Evolutionary conservation across 2,888 invertebrate species (phyloP), one percentile per base, ranked within the genome.

Genomic region (Stramonita haemastoma): DNA sequence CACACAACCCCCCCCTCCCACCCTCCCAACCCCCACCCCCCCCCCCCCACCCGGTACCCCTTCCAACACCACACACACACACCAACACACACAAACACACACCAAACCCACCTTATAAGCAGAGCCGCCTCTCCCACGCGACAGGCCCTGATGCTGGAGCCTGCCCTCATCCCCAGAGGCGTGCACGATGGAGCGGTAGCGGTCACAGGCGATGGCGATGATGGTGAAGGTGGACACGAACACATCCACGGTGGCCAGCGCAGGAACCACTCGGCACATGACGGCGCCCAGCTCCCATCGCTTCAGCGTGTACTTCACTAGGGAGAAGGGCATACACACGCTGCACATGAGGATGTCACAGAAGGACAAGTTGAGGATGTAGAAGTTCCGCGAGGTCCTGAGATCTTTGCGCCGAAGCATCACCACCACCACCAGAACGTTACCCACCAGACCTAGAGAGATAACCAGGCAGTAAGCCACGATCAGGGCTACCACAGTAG

Each of bases 181-280:
- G 90, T 92, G 91, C 1, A 95, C 94, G 29, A 95, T 94, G 56
- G 93, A 93, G n/a, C 92, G 91, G 87, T 94, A 94, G 19, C 95
- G 91, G 89, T 95, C 94, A 4, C 94, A 73, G 11, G 95, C 94
- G 22, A 95, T 95, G n/a, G 94, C 94, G 0, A 94, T 93, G 36
- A 95, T 94, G 22, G 94, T 94, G 87, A 94, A 93, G 15, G 95
- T 95, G 0, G 95, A 95, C 32, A 94, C 94, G 79, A 95, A 94
- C 46, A 95, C 94, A 87, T 94, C 93, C 19, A 94, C 91, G 0
- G 94, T 94, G 88, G 95, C 94, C 81, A 95, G 89, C n/a, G 92
- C 92, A 1, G 94, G 93, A 19, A 93, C 90, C n/a, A 92, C 88
- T n/a, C 93, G 81, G 91, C 90, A 95, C 91, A 95, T 84, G 60